Conservation (phyloP, 2,113 vertebrate genomes). For the Tringa solitaria region DNA sequence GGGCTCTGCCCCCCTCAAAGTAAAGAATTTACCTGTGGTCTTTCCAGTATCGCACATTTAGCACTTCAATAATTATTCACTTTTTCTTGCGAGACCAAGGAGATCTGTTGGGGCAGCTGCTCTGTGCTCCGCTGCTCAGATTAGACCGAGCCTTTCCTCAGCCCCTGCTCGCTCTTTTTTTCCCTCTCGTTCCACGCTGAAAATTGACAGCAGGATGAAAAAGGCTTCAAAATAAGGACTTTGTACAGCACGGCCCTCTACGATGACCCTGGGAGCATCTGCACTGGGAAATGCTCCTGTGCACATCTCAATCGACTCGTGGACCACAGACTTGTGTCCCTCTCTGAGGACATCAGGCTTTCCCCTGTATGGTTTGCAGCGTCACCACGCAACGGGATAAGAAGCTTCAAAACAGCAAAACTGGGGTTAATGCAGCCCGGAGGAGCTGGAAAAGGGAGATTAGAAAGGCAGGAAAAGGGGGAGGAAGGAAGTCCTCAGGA, state of each 20-base stretch:
- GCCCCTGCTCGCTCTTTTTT: not conserved
- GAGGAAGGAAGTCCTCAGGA: not conserved
- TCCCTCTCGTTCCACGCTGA: not conserved
- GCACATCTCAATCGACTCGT: rapidly evolving
- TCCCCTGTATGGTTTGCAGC: not conserved
- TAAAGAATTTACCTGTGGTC: not conserved
- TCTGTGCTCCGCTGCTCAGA: not conserved
- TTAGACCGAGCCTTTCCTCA: rapidly evolving
- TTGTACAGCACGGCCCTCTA: not conserved
- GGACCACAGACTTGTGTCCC: not conserved
- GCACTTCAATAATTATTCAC: not conserved
- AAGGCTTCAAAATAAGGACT: not conserved
- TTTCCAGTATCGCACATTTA: not conserved
- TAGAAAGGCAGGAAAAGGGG: not conserved
- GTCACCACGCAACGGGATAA: not conserved
- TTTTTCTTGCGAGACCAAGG: not conserved
- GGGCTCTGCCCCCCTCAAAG: too few species aligned
- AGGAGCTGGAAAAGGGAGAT: not conserved
- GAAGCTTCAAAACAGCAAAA: not conserved
- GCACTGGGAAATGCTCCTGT: not conserved
- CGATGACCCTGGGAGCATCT: rapidly evolving
- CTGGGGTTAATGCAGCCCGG: not conserved
- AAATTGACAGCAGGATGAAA: not conserved
- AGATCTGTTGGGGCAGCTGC: not conserved
- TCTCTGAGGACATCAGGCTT: not conserved